Evolutionary conservation across 2,888 invertebrate species (phyloP), one percentile per base, ranked within the genome.

Genomic region (Lymantria dispar): DNA sequence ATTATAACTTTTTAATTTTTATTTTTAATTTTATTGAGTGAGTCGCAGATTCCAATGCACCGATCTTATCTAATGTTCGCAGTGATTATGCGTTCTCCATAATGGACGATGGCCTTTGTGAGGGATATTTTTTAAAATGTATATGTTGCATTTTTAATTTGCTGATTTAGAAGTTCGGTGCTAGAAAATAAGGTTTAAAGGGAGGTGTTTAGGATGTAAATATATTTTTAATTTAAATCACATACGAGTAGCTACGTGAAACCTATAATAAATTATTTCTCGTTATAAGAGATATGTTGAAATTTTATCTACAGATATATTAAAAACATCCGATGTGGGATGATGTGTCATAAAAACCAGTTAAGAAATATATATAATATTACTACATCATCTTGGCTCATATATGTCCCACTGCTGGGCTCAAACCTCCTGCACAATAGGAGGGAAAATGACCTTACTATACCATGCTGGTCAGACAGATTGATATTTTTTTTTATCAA

Each of bases 41-140:
- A 62, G 57, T 63, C 52, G 65, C 64, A 60, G 54, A 62, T 72
- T 72, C 61, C 59, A 70, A 68, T 75, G 74, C 76, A 73, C 66
- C 51, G 84, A 84, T 83, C 67, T 71, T 82, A 85, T 86, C 83
- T 70, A 69, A 73, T 64, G 60, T 72, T 70, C 63, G 60, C 69
- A 57, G 78, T 87, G 86, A 87, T 80, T 77, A 70, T 81, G 87
- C 84, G 70, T 77, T 84, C 81, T 76, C 29, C 46, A 53, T 43
- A 53, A 49, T 48, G 48, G 39, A 48, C 36, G 10, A 8, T 15
- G 13, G 33, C 14, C 14, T 45, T 47, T 45, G 38, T 43, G 22
- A 13, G 9, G 9, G 29, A 0, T 15, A 15, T 40, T 15, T 15
- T 40, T 15, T 40, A 30, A 22, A 47, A 33, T 2, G 8, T 33